Evolutionary conservation across 2,888 invertebrate genomes (phyloP).

Genomic region (Melipona beecheii): DNA sequence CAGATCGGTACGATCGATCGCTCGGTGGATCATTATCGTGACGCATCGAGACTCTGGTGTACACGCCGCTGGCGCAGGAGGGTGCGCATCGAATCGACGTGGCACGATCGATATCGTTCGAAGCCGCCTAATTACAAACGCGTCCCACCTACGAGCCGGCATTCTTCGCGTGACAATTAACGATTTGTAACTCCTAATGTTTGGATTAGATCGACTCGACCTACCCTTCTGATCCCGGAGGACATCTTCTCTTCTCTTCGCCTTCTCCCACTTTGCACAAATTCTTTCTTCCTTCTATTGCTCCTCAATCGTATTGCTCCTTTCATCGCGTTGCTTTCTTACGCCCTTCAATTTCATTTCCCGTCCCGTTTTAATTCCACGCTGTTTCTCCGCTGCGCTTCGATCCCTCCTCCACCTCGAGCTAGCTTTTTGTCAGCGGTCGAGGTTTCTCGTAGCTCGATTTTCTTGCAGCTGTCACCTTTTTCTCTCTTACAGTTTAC

Average conservation of each 20-base stretch:
- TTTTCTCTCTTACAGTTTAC: not conserved
- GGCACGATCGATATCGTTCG: constrained; percentile 70
- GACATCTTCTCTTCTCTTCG: not conserved
- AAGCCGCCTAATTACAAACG: constrained; percentile 74
- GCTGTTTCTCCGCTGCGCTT: not conserved
- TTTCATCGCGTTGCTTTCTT: not conserved
- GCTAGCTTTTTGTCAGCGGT: not conserved
- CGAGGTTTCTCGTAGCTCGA: not conserved
- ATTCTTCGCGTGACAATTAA: constrained; percentile 81
- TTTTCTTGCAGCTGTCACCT: not conserved
- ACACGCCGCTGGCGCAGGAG: constrained; percentile 35
- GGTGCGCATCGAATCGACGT: constrained; percentile 62
- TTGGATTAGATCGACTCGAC: constrained; percentile 74
- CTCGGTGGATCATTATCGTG: constrained; percentile 69
- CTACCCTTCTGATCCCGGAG: not conserved
- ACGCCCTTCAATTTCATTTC: not conserved
- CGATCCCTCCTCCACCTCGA: not conserved
- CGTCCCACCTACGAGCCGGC: constrained; percentile 63
- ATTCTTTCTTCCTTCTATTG: not conserved
- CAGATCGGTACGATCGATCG: constrained; percentile 64
- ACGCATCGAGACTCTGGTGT: constrained; percentile 56
- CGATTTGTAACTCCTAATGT: constrained; percentile 80
- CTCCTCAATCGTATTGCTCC: not conserved
- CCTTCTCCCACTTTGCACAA: not conserved
- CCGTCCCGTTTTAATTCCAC: not conserved